Evolutionary conservation across 2,888 invertebrate genomes (phyloP).

Genomic region (Pimpla rufipes): DNA sequence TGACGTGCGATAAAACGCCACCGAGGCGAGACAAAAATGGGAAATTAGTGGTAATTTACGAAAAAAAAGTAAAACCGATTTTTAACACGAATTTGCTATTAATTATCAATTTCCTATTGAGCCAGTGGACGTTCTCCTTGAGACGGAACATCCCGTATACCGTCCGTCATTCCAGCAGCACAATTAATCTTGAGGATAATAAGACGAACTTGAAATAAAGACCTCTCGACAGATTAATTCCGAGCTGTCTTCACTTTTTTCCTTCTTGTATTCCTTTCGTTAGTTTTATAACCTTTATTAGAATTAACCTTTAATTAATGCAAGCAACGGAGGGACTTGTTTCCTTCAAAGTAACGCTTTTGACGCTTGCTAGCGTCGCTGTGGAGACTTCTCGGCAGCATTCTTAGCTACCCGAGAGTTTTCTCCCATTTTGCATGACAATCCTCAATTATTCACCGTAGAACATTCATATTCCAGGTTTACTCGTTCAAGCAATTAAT

Average conservation of each 20-base stretch:
- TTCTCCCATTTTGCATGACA: not conserved
- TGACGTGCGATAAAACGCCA: constrained; percentile 16
- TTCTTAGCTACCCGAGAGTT: not conserved
- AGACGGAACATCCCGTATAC: not conserved
- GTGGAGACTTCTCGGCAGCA: not conserved
- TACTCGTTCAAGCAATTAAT: not conserved
- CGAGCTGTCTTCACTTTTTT: not conserved
- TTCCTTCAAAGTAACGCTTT: not conserved
- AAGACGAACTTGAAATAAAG: not conserved
- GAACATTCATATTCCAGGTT: not conserved
- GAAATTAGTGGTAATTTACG: constrained; percentile 71
- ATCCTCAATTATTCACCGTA: not conserved
- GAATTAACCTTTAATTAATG: not conserved
- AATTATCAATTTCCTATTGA: constrained; percentile 53
- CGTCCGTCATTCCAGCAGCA: not conserved
- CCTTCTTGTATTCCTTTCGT: not conserved
- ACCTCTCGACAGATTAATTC: not conserved
- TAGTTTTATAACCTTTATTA: too few species aligned
- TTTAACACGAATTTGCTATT: constrained; percentile 61
- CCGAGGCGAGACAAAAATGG: constrained; percentile 10
- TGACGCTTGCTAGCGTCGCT: not conserved
- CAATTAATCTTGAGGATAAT: not conserved
- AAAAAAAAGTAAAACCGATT: constrained; percentile 65
- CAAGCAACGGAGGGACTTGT: not conserved
- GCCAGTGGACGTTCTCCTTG: not conserved